Evolutionary conservation across 2,113 vertebrate genomes (phyloP), one percentile per base, ranked within the genome.

Genomic region (Gracilinanus agilis): DNA sequence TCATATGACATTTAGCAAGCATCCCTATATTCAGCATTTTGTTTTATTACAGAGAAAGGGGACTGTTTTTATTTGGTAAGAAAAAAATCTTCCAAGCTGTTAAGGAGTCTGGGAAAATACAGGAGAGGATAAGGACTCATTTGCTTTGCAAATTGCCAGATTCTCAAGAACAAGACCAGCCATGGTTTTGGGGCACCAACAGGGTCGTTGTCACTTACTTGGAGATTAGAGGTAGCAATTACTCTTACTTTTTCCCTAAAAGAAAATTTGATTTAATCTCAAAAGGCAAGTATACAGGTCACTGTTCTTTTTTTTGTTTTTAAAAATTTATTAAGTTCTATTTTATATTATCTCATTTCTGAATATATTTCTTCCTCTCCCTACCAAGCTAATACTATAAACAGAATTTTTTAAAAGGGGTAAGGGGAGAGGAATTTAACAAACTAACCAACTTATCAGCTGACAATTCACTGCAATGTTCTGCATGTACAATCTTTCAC

Each of bases 221-320:
- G 90, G 34, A 56, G 44, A 55, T 92, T 53, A 93, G 49, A 24
- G 92, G 53, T 11, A 90, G 16, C 16, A 91, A 34, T n/a, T 53
- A 67, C 88, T 92, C 49, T 54, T 24, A 44, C 29, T 55, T 94
- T 44, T 93, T 91, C 58, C 83, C 27, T 90, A 93, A 40, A 89
- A 44, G 6, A 3, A 16, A 40, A 83, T 44, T 67, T 54, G 94
- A 89, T 9, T 90, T 90, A 54, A 83, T 75, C 34, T 75, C 61
- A n/a, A 75, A n/a, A 19, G 13, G 61, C 61, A 67, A 67, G 12
- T 19, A 75, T n/a, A 13, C n/a, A 34, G 29, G 34, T 21, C n/a
- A 83, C 16, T 40, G n/a, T 21, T 83, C 6, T 83, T 40, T n/a
- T 75, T 75, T 75, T 67, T 21, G 13, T 67, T 34, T 67, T 67